Conservation (phyloP, 2,888 invertebrate species). For the Cyclophora punctaria region DNA sequence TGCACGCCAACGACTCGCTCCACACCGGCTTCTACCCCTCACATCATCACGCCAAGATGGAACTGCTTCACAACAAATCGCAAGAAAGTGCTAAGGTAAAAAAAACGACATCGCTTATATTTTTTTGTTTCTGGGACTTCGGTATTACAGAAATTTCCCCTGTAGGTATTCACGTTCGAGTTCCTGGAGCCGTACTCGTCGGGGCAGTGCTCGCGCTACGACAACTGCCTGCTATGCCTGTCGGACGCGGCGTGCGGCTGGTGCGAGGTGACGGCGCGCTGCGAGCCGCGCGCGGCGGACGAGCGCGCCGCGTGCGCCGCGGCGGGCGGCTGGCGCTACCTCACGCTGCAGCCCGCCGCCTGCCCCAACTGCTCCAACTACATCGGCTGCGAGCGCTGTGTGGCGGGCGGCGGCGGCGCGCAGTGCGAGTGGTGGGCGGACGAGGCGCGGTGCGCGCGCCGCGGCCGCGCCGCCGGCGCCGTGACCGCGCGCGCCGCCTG, state of each 20-base stretch:
- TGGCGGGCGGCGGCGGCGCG: conserved; percentile 68
- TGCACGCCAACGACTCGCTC: conserved; percentile 78
- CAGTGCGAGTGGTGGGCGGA: conserved; percentile 95
- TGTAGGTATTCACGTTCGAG: conserved; percentile 86
- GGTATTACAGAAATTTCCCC: conserved; percentile 1
- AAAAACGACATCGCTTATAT: not conserved
- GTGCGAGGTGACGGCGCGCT: conserved; percentile 86
- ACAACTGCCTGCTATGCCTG: conserved; percentile 90
- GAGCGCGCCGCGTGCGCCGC: conserved; percentile 77
- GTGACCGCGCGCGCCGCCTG: conserved; percentile 78
- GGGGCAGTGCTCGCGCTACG: conserved; percentile 84
- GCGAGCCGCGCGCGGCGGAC: conserved; percentile 80
- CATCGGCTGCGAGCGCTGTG: conserved; percentile 90
- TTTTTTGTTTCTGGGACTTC: not conserved
- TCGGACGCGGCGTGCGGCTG: conserved; percentile 93
- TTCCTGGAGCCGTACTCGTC: conserved; percentile 91
- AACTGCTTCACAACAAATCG: conserved; percentile 83
- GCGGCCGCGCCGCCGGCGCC: conserved; percentile 83
- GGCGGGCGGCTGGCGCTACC: conserved; percentile 82
- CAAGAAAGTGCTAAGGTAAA: conserved; percentile 82
- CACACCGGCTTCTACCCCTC: conserved; percentile 76
- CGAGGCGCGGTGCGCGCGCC: conserved; percentile 88
- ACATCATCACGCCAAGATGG: conserved; percentile 87
- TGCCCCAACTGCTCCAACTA: conserved; percentile 93
- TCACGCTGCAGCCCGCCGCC: conserved; percentile 86